These are phyloP conservation scores for Coecobrya sp. DNA, from an alignment of 2,888 invertebrate species.

Conservation along the genomic window DNA sequence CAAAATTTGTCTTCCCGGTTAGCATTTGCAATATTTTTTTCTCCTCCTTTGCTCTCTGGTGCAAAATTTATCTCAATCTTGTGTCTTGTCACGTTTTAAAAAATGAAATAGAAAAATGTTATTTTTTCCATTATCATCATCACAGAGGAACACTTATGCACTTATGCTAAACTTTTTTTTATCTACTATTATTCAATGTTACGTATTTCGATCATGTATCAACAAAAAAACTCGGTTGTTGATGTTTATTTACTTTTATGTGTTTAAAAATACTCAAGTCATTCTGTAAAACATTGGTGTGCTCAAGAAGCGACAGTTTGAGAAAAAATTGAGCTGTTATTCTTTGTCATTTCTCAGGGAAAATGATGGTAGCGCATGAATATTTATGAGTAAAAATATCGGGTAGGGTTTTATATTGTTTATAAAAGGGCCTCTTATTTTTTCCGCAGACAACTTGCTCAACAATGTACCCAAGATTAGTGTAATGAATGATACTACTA, in stretches of 20 bases:
- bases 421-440: conserved; percentile 11
- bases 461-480: neutral
- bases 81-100: conserved; percentile 68
- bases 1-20: conserved; percentile 22
- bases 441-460: neutral
- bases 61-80: conserved; percentile 87
- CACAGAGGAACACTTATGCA: neutral
- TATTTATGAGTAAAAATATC: conserved; percentile 54
- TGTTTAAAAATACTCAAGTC: neutral
- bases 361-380: conserved; percentile 52
- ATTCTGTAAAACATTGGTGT: neutral
- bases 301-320: neutral
- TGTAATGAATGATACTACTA: neutral
- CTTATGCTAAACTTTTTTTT: conserved; percentile 13
- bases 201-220: neutral
- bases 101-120: conserved; percentile 28
- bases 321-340: conserved; percentile 43
- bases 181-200: too few species aligned
- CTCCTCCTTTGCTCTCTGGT: conserved; percentile 86
- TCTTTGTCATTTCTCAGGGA: conserved; percentile 30
- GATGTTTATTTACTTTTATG: neutral
- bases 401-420: neutral
- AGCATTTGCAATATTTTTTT: conserved; percentile 86
- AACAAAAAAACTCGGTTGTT: neutral
- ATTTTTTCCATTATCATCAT: conserved; percentile 17